Evolutionary conservation across 2,113 vertebrate species (phyloP), one percentile per base, ranked within the genome.

Genomic region (Psophia crepitans): DNA sequence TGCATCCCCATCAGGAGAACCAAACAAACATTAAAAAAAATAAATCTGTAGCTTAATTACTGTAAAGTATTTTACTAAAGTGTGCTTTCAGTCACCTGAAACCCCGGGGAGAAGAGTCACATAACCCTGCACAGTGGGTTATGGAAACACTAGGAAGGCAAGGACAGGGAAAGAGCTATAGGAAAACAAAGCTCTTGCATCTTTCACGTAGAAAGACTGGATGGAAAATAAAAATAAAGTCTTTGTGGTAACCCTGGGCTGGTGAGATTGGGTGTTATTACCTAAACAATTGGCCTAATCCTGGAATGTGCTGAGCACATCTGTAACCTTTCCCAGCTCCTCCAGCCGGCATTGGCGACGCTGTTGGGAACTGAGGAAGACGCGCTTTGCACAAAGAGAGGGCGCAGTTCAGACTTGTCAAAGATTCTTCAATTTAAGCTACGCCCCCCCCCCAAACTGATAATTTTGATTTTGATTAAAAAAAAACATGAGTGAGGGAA

Each of bases 211-310:
- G 37, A 51, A 88, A 86, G 46, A 7, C 26, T 69, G 23, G 30
- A 70, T 66, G 27, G 33, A 78, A 94, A 91, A 92, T 16, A 77
- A 64, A 87, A 89, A 88, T 23, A 19, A 65, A 78, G 57, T 78
- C 83, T 91, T 76, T 4, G 23, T 22, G 27, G 65, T 57, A 71
- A 86, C 64, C 46, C 73, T 1, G 14, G 43, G 76, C 44, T 96
- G 87, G 76, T 84, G 60, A 90, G 94, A 93, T 68, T 78, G 86
- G 87, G 60, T 92, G 86, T 78, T 81, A 69, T 92, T 94, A 96
- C 30, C 49, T 14, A 56, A 94, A 95, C 92, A 96, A 86, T 75
- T 73, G 60, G 53, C 58, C 76, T 94, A 92, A 96, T 95, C 87
- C 87, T 91, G 75, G 87, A 87, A 94, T 32, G 75, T 0, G 18